Percentiles rank a stretch among this genome's conserved stretches.
Evolutionary conservation across 2,113 vertebrate species (phyloP).

Genomic region (Merops nubicus): DNA sequence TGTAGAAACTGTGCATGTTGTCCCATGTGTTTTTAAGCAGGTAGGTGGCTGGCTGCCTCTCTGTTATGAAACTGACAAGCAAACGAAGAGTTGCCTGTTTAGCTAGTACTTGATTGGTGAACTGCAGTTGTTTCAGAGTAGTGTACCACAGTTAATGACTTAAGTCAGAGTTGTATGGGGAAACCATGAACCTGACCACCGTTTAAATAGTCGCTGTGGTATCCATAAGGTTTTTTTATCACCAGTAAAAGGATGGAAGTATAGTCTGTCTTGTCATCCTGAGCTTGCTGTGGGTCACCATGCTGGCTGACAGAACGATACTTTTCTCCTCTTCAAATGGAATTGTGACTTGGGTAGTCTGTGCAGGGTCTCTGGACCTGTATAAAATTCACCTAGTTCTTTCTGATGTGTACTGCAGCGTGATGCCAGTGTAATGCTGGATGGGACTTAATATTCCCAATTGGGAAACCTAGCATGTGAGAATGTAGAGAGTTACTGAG

Average conservation of each 20-base stretch:
- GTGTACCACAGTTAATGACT: neutral
- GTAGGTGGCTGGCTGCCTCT: neutral
- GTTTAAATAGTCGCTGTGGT: neutral
- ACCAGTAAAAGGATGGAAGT: neutral
- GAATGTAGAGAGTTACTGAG: neutral
- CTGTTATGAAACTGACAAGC: neutral
- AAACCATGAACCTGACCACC: too few relatives aligned
- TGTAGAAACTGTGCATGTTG: neutral
- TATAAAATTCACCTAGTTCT: neutral
- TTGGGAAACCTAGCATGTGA: neutral
- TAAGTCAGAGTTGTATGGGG: neutral
- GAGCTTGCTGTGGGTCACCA: neutral
- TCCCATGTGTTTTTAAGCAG: neutral
- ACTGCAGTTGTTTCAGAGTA: neutral
- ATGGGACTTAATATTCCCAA: fast-evolving
- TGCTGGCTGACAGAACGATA: neutral
- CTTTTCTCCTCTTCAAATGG: neutral
- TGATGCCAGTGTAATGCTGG: neutral
- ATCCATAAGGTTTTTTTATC: neutral
- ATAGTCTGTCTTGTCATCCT: neutral
- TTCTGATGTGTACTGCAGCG: neutral
- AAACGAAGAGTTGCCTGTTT: neutral
- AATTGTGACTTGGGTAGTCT: neutral
- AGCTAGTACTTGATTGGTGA: neutral
- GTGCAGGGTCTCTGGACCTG: neutral